These are phyloP conservation scores for Heliconius ismenius DNA, from an alignment of 2,888 invertebrate species.

Conservation along the genomic window DNA sequence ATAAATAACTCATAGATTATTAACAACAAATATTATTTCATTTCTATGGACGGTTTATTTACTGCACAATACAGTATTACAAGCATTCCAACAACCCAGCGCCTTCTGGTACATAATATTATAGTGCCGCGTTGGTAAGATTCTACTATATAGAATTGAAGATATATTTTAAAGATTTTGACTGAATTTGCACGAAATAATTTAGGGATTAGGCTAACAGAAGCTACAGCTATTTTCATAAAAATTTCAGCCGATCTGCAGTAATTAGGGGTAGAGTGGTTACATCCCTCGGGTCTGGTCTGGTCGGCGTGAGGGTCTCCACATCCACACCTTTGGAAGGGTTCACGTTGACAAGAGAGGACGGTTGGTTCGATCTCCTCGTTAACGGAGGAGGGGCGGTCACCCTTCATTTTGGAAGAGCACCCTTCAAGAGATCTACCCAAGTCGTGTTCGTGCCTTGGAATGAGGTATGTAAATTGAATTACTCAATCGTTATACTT, in stretches of 20 bases:
- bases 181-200: background rate
- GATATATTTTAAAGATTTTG: background rate
- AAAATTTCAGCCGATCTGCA: conserved; percentile 91
- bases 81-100: background rate
- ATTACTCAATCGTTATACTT: background rate
- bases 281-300: conserved; percentile 93
- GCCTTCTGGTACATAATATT: too few species aligned
- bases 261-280: conserved; percentile 97
- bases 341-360: conserved; percentile 95
- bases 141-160: background rate
- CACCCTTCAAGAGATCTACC: conserved; percentile 93
- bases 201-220: background rate
- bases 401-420: conserved; percentile 95
- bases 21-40: background rate
- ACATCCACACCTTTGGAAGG: conserved; percentile 97
- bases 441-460: conserved; percentile 96
- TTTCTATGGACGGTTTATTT: background rate
- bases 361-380: conserved; percentile 98
- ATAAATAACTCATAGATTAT: background rate
- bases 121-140: background rate
- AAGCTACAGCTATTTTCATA: background rate
- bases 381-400: conserved; percentile 99
- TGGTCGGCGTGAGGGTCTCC: conserved; percentile 97
- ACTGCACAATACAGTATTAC: background rate
- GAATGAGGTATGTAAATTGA: conserved; percentile 87